Conservation (phyloP, 2,113 vertebrate genomes). For the Hippopotamus amphibius region DNA sequence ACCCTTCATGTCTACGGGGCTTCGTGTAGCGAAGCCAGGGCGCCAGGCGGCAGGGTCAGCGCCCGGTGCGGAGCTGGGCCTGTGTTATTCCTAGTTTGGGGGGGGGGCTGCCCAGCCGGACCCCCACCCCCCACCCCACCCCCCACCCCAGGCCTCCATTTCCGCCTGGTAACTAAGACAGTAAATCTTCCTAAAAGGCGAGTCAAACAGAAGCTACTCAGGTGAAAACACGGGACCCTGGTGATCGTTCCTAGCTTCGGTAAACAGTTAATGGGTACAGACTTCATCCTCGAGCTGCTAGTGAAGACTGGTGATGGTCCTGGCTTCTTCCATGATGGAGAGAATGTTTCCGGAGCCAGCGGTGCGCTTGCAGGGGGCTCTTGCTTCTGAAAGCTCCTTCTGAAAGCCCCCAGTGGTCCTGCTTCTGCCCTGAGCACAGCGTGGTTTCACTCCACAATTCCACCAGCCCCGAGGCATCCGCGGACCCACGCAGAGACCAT, state of each 20-base stretch:
- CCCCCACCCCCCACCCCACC: fast-evolving
- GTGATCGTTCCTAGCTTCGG: fast-evolving
- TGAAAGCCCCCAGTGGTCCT: neutral
- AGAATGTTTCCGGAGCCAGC: fast-evolving
- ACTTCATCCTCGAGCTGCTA: neutral
- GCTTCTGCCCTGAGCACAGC: fast-evolving
- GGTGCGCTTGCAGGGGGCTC: fast-evolving
- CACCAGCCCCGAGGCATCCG: neutral
- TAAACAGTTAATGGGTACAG: fast-evolving
- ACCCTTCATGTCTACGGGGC: fast-evolving
- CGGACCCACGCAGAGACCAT: neutral
- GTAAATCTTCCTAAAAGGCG: neutral
- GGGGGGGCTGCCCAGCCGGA: neutral
- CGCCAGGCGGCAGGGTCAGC: neutral
- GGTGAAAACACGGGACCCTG: fast-evolving
- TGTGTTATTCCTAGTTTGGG: neutral
- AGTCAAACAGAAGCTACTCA: neutral
- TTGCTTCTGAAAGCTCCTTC: neutral
- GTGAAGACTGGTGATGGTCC: neutral
- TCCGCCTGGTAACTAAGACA: neutral
- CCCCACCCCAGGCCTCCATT: fast-evolving
- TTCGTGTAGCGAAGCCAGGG: fast-evolving
- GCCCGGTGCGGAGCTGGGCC: no score
- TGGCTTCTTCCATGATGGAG: no score
- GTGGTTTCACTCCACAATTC: neutral